Percentiles rank a stretch among this genome's conserved stretches.
Conservation (phyloP, 2,888 invertebrate species). For the Melanotus villosus region DNA sequence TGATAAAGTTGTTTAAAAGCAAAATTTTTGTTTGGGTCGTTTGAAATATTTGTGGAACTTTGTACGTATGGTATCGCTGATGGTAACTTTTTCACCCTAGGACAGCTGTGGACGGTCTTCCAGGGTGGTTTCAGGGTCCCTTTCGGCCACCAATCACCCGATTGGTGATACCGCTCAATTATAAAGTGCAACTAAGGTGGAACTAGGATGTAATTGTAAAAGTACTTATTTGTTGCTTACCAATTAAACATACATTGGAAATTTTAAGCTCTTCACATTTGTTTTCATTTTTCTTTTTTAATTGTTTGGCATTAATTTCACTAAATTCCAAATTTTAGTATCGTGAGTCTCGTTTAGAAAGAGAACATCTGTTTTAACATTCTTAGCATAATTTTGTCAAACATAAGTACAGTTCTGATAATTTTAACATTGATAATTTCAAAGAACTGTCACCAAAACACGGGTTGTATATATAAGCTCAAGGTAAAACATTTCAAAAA, state of each 20-base stretch:
- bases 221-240: slow-evolving; percentile 44
- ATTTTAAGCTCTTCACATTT: slow-evolving; percentile 23
- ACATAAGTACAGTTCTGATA: too few relatives aligned
- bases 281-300: slow-evolving; percentile 13
- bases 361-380: too few relatives aligned
- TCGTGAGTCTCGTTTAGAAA: too few relatives aligned
- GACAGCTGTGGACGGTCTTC: slow-evolving; percentile 65
- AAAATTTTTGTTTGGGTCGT: slow-evolving; percentile 35
- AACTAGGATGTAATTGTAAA: slow-evolving; percentile 49
- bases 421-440: too few relatives aligned
- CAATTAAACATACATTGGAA: slow-evolving; percentile 25
- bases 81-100: slow-evolving; percentile 69
- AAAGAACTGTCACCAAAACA: too few relatives aligned
- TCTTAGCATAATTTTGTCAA: too few relatives aligned
- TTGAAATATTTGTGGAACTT: slow-evolving; percentile 37
- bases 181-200: slow-evolving; percentile 53
- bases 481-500: too few relatives aligned
- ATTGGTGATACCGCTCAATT: slow-evolving; percentile 60
- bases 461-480: too few relatives aligned
- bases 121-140: slow-evolving; percentile 60
- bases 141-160: slow-evolving; percentile 63
- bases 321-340: background rate
- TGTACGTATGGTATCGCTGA: slow-evolving; percentile 61
- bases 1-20: background rate
- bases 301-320: slow-evolving; percentile 4